Conservation (phyloP, 2,113 vertebrate species). For the Dasyprocta punctata region DNA sequence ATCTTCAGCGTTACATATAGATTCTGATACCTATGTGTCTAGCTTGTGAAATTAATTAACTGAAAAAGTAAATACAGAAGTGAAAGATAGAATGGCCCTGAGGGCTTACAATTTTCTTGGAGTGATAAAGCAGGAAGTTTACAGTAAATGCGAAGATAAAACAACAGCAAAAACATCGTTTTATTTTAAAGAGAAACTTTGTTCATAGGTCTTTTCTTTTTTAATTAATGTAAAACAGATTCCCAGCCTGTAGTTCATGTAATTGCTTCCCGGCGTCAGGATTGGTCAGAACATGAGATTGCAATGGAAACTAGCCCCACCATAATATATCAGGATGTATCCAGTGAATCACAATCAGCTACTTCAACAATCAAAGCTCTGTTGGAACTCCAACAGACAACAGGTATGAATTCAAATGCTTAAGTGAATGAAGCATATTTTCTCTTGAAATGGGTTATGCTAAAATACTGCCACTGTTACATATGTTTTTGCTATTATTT, state of each 20-base stretch:
- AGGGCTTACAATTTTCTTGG: constrained; percentile 63
- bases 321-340: constrained; percentile 97
- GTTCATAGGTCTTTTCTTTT: constrained; percentile 81
- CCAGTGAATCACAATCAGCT: constrained; percentile 95
- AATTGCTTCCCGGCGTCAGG: constrained; percentile 95
- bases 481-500: constrained; percentile 66
- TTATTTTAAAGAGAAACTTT: constrained; percentile 80
- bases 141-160: constrained; percentile 70
- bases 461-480: constrained; percentile 72
- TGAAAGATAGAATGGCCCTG: constrained; percentile 29
- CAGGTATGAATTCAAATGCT: constrained; percentile 88
- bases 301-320: constrained; percentile 95
- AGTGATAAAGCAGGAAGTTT: constrained; percentile 71
- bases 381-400: constrained; percentile 96
- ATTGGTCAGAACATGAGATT: constrained; percentile 97
- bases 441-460: constrained; percentile 74
- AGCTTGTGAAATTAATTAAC: constrained; percentile 57
- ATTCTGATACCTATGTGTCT: constrained; percentile 11
- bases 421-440: constrained; percentile 78
- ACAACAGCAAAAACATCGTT: constrained; percentile 53
- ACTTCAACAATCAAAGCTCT: constrained; percentile 98
- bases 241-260: constrained; percentile 95
- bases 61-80: constrained; percentile 59
- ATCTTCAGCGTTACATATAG: constrained; percentile 6
- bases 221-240: constrained; percentile 87